phyloP scores from a whole-genome alignment of 2,888 invertebrate genomes.

The Tenthredo scrophulariae region DNA sequence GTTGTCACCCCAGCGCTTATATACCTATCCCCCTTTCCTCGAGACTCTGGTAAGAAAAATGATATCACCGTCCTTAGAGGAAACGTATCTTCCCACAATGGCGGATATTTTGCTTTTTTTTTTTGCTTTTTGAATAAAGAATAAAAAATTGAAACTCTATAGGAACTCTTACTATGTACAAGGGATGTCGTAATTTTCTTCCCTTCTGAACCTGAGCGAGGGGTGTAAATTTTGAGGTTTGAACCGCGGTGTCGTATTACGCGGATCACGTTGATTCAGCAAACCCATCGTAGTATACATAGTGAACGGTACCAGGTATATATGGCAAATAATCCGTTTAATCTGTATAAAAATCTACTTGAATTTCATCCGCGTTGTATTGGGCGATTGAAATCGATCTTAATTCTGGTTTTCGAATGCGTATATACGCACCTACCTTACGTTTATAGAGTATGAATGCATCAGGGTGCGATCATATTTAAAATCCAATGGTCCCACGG shows the following conservation, averaged over 20 bases:
- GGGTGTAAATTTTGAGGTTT: slow-evolving; percentile 54
- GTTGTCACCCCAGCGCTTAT: slow-evolving; percentile 62
- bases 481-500: no score
- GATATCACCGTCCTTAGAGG: slow-evolving; percentile 72
- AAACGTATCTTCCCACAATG: slow-evolving; percentile 74
- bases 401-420: not conserved
- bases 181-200: not conserved
- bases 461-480: no score
- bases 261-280: slow-evolving; percentile 27
- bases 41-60: slow-evolving; percentile 73
- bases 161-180: not conserved
- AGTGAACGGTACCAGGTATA: not conserved
- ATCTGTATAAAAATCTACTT: slow-evolving; percentile 12
- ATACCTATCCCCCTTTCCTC: slow-evolving; percentile 41
- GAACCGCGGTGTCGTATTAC: slow-evolving; percentile 34
- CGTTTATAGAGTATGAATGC: no score
- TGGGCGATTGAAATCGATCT: slow-evolving; percentile 25
- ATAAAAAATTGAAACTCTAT: slow-evolving; percentile 34
- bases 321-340: slow-evolving; percentile 33
- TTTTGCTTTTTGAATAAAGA: not conserved
- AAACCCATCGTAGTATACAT: not conserved
- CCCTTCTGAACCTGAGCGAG: not conserved
- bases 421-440: not conserved
- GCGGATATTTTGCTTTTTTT: slow-evolving; percentile 59
- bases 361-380: slow-evolving; percentile 25